phyloP scores from a whole-genome alignment of 1,140 invertebrate genomes.

The Zaprionus taronus region DNA sequence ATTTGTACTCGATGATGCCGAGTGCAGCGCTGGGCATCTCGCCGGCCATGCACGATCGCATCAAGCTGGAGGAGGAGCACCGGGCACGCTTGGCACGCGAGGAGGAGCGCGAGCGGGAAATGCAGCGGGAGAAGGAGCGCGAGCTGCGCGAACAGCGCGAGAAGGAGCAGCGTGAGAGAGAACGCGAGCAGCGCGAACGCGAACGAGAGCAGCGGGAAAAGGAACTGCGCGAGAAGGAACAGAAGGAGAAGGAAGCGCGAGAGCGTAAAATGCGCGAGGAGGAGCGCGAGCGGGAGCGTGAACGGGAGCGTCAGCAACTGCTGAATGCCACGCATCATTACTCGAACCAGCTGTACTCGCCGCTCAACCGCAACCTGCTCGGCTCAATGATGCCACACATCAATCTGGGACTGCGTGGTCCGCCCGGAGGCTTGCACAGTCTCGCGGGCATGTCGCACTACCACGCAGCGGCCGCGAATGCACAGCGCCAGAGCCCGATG shows the following conservation, averaged over 20 bases:
- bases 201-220: constrained; percentile 82
- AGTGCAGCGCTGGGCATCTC: constrained; percentile 85
- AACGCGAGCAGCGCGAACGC: constrained; percentile 78
- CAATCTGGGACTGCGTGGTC: constrained; percentile 70
- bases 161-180: constrained; percentile 82
- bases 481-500: constrained; percentile 79
- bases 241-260: constrained; percentile 74
- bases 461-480: constrained; percentile 73
- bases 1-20: constrained; percentile 86
- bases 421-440: constrained; percentile 65
- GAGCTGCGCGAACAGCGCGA: constrained; percentile 84
- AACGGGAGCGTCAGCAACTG: constrained; percentile 75
- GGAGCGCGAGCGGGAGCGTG: constrained; percentile 66
- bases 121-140: constrained; percentile 85
- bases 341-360: constrained; percentile 78
- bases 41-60: constrained; percentile 87
- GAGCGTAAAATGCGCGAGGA: constrained; percentile 74
- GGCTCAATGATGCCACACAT: constrained; percentile 79
- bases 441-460: constrained; percentile 79
- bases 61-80: constrained; percentile 88
- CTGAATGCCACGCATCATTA: constrained; percentile 79
- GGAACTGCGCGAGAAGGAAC: constrained; percentile 73
- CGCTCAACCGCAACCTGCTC: constrained; percentile 73
- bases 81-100: constrained; percentile 86
- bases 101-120: constrained; percentile 86